phyloP scores from a whole-genome alignment of 2,113 vertebrate genomes.

The Mus musculus region GRCm39 chr13:35812501-35813000 shows the following conservation, averaged over 20 bases:
- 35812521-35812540: not conserved
- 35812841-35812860: too few relatives aligned
- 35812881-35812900: too few relatives aligned
- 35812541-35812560: not conserved
- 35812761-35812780: not conserved
- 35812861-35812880: too few relatives aligned
- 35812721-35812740: not conserved
- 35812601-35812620: not conserved
- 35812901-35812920: too few relatives aligned
- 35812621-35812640: not conserved
- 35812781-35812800: conserved; percentile 1
- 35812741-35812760: not conserved
- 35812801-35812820: not conserved
- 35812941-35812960: too few relatives aligned
- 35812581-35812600: not conserved
- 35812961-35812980: too few relatives aligned
- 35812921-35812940: too few relatives aligned
- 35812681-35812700: not conserved
- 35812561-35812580: not conserved
- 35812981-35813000: too few relatives aligned
- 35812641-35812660: not conserved
- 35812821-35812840: too few relatives aligned
- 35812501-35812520: not conserved
- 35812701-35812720: not conserved
- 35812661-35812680: not conserved